Evolutionary conservation across 1,140 invertebrate species (phyloP).

Genomic region (Papilio machaon): DNA sequence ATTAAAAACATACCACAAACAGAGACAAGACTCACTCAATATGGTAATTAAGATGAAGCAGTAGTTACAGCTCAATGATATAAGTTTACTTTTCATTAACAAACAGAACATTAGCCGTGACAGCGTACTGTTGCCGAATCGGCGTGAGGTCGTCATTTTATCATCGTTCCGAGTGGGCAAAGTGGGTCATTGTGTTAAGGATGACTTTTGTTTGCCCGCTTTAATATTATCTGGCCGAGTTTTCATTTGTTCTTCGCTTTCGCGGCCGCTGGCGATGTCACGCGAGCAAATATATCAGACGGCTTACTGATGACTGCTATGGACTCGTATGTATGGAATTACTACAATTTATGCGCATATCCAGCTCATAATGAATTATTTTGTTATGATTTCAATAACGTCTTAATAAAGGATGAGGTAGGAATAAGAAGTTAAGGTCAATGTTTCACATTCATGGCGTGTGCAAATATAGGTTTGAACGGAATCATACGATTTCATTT

Average conservation of each 20-base stretch:
- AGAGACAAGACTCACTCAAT: not conserved
- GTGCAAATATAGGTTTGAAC: too few relatives aligned
- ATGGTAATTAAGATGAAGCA: not conserved
- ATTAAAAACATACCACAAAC: too few relatives aligned
- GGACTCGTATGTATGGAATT: not conserved
- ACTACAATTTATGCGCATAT: not conserved
- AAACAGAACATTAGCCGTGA: constrained; percentile 10
- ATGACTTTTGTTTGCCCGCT: constrained; percentile 47
- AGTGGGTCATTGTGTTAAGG: constrained; percentile 59
- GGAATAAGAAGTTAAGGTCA: too few relatives aligned
- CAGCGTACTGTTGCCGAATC: constrained; percentile 35
- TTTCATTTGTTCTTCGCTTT: constrained; percentile 45
- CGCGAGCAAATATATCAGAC: constrained; percentile 5
- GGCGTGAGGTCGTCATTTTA: constrained; percentile 42
- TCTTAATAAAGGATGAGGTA: not conserved
- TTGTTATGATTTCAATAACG: too few relatives aligned
- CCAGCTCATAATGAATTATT: not conserved
- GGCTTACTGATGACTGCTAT: not conserved
- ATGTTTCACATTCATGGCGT: too few relatives aligned
- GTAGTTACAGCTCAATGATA: not conserved
- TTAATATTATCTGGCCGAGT: constrained; percentile 57
- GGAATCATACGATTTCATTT: too few relatives aligned
- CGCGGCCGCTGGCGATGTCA: constrained; percentile 33
- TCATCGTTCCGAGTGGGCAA: constrained; percentile 38
- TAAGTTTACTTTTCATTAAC: constrained; percentile 15